Percentiles rank a stretch among this genome's conserved stretches.
Conservation (phyloP, 30 jellyfish, hydroid and myxozoan species). For the Mastigias papua region DNA sequence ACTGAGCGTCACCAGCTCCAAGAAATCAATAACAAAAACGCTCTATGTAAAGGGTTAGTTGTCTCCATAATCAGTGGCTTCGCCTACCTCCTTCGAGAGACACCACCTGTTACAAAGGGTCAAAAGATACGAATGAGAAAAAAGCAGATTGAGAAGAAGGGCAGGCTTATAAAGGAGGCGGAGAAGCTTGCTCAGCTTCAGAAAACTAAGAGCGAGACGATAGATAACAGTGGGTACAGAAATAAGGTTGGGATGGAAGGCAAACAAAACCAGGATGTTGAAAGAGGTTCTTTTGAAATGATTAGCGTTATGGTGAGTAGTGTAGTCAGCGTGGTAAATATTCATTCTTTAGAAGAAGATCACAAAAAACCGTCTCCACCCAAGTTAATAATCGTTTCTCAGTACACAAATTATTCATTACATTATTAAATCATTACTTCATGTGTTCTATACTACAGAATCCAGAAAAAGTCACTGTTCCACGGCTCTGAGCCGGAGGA, state of each 20-base stretch:
- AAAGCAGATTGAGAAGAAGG: neutral
- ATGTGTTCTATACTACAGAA: too few relatives aligned
- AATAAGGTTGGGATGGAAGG: neutral
- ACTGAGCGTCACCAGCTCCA: too few relatives aligned
- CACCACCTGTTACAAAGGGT: slow-evolving; percentile 1
- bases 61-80: neutral
- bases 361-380: too few relatives aligned
- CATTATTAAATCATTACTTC: too few relatives aligned
- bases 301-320: neutral
- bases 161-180: neutral
- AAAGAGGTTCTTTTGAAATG: neutral
- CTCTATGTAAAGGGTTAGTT: too few relatives aligned
- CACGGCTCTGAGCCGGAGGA: too few relatives aligned
- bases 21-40: too few relatives aligned
- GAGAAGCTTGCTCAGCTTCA: neutral
- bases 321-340: too few relatives aligned
- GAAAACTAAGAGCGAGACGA: neutral
- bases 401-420: too few relatives aligned
- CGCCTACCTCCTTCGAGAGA: neutral
- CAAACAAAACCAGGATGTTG: neutral
- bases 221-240: neutral
- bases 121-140: neutral
- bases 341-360: too few relatives aligned
- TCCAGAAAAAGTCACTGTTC: too few relatives aligned
- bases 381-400: too few relatives aligned